Base-by-base conservation (phyloP, 1,140 invertebrate genomes). In the Drosophila nigromelanica region DNA sequence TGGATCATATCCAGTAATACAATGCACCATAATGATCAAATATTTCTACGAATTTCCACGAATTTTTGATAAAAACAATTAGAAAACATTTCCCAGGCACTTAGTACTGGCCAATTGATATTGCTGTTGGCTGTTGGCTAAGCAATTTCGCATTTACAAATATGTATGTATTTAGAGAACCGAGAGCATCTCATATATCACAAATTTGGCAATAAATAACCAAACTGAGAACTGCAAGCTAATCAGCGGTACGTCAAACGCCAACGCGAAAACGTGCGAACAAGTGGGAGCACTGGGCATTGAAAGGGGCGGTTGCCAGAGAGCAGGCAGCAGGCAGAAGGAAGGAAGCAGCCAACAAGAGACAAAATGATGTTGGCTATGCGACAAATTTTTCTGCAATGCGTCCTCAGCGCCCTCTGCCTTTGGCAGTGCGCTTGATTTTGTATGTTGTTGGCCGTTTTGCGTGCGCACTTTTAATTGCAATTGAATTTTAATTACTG, bases 401-500 rank as follows among this genome's bases (percentile, higher is more conserved):
- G 60, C 56, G 50, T 37, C 40, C 45, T 40, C 27, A 33, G 14
- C 21, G 50, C 42, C 40, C 45, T 40, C 27, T 37, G 14, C 21
- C 14, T 10, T 21, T 24, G 60, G 60, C 72, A 62, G 35, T 75
- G 67, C 54, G 73, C 58, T 60, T 61, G 73, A 63, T 61, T 72
- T 76, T 78, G 75, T 87, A 76, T 89, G 83, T 80, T 76, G 76
- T 89, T 74, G 73, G 43, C 70, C 66, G 76, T 83, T 89, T 89
- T 82, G 85, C 83, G 83, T 87, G 83, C 83, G 83, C 76, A 89
- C 83, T 89, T 89, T 89, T 89, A 90, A 90, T 90, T 90, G 79
- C 82, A 90, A 90, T 90, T 90, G 87, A 90, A 90, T 90, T 90
- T 87, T 90, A 90, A 90, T 90, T 90, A 90, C 79, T 82, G 79